These are phyloP conservation scores for Ophonus ardosiacus DNA, from an alignment of 2,888 invertebrate species.

Conservation along the genomic window DNA sequence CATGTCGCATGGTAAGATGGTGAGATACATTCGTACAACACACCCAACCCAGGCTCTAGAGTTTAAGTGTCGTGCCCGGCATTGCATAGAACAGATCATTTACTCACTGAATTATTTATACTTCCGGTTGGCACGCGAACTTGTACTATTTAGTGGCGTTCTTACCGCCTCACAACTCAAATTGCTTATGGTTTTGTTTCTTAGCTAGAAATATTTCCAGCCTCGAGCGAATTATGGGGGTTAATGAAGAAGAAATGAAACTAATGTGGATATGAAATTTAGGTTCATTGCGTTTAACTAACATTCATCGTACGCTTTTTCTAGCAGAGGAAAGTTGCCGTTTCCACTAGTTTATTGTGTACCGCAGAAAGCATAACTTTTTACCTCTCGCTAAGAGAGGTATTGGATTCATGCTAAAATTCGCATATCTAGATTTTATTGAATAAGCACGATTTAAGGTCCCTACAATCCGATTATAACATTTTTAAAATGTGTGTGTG, in stretches of 20 bases:
- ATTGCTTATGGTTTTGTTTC: slow-evolving; percentile 41
- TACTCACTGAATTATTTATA: slow-evolving; percentile 43
- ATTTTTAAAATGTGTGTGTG: too few species aligned
- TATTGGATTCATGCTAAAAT: too few species aligned
- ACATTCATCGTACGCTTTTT: too few species aligned
- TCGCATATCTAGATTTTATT: too few species aligned
- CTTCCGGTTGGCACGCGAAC: slow-evolving; percentile 45
- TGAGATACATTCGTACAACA: background rate
- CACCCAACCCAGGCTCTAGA: background rate
- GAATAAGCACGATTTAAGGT: too few species aligned
- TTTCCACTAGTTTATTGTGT: too few species aligned
- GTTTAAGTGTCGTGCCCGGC: background rate
- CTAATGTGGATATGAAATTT: background rate
- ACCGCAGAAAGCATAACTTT: too few species aligned
- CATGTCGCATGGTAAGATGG: background rate
- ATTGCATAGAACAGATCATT: slow-evolving; percentile 38
- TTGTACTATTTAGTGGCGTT: slow-evolving; percentile 29
- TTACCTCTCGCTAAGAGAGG: too few species aligned
- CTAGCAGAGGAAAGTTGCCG: too few species aligned
- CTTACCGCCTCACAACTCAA: slow-evolving; percentile 14
- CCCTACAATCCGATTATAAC: too few species aligned
- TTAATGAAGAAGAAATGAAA: background rate
- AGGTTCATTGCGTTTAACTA: background rate
- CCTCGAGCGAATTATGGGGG: background rate
- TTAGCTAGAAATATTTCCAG: background rate